Evolutionary conservation across 2,797 vertebrate genomes (phyloP).

Genomic region (Pseudomugil gertrudae): DNA sequence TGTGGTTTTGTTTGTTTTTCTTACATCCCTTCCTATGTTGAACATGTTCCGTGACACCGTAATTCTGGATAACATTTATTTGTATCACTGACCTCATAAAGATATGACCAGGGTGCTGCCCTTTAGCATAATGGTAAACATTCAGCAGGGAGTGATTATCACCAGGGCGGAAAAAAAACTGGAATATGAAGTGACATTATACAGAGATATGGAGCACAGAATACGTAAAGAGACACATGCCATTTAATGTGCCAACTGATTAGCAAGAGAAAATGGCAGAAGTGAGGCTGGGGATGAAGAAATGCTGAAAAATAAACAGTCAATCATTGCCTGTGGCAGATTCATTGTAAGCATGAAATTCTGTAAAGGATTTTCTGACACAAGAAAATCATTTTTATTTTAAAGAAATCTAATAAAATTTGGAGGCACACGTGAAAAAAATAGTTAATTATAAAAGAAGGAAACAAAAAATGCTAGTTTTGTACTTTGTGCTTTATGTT

Average conservation of each 20-base stretch:
- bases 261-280: background rate
- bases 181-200: background rate
- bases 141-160: background rate
- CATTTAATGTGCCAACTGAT: background rate
- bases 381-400: background rate
- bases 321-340: background rate
- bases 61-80: background rate
- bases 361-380: background rate
- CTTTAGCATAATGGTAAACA: conserved; percentile 5
- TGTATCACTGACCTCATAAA: background rate
- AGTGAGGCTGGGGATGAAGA: background rate
- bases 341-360: background rate
- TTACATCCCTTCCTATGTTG: background rate
- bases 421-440: background rate
- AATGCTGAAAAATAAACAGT: background rate
- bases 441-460: background rate
- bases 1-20: background rate
- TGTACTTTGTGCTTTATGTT: conserved; percentile 24
- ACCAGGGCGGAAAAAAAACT: background rate
- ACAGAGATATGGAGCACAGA: background rate
- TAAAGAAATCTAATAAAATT: background rate
- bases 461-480: background rate
- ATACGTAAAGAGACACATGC: background rate
- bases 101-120: background rate
- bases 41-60: background rate